Base-by-base conservation (phyloP, 2,888 invertebrate species). In the Pollenia griseotomentosa region DNA sequence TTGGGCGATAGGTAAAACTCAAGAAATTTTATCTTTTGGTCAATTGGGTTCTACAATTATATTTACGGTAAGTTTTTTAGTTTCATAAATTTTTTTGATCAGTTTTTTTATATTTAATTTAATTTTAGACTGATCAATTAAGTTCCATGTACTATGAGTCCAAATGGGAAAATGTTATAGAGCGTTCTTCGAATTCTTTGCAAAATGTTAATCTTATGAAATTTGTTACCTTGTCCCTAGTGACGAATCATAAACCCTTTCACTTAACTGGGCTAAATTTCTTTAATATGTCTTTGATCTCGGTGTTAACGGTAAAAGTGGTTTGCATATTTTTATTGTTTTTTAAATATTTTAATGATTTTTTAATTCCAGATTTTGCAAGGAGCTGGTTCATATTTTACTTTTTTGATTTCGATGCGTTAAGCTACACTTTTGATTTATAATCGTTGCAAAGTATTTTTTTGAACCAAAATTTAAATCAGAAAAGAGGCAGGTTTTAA, bases 351-450 rank as follows among this genome's bases (percentile, higher is more conserved):
- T 23, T 48, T 40, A 3, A 44, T 2, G 9, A 53, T 12, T 59
- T 77, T 73, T 16, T 48, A 0, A 51, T 83, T 77, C 1, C 40
- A 92, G 92, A 90, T 92, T 61, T 81, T 92, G 19, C 90, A 90
- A 85, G 92, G 90, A 11, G 91, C 91, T 44, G 90, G 89, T 74
- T 92, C 92, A 2, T 92, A 92, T 79, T 92, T 92, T 55, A 92
- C 92, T 0, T 92, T 90, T 75, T 88, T 92, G 33, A 91, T 89
- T n/a, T 90, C 92, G 9, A 88, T 92, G 65, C 91, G 91, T 23
- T 90, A 71, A 88, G 10, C 1, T 33, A 6, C 33, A 33, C 33
- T 33, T 33, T 19, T 19, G 19, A 19, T 19, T 1, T 1, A 19
- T 19, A 19, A 19, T 19, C 19, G 19, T 19, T 19, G 19, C 19